Evolutionary conservation across 2,888 invertebrate genomes (phyloP).

Genomic region (Caenorhabditis sulstoni): DNA sequence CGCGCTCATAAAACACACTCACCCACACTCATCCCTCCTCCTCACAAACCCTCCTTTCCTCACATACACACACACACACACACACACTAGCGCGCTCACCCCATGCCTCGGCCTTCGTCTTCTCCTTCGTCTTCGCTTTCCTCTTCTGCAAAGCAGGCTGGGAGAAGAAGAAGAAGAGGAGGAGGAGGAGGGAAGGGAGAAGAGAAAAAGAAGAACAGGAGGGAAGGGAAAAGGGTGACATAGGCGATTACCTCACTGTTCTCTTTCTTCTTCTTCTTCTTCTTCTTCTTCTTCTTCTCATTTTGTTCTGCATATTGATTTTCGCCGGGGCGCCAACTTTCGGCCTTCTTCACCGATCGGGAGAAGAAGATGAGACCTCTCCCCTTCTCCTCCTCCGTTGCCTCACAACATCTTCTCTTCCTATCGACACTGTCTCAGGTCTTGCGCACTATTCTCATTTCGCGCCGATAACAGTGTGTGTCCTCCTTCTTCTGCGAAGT

Average conservation of each 20-base stretch:
- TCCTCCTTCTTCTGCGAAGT: conserved; percentile 45
- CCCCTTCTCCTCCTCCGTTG: not conserved
- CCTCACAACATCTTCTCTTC: not conserved
- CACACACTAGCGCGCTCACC: conserved; percentile 40
- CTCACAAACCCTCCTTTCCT: conserved; percentile 34
- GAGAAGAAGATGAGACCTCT: not conserved
- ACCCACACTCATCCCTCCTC: conserved; percentile 51
- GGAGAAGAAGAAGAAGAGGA: conserved; percentile 43
- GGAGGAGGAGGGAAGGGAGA: not conserved
- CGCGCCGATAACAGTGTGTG: conserved; percentile 43
- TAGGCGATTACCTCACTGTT: conserved; percentile 60
- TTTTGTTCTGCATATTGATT: conserved; percentile 59
- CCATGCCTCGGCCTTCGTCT: conserved; percentile 49
- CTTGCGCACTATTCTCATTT: conserved; percentile 42
- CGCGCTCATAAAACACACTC: conserved; percentile 54
- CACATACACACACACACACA: conserved; percentile 22
- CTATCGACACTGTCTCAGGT: not conserved
- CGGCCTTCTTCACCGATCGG: not conserved
- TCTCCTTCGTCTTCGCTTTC: conserved; percentile 20
- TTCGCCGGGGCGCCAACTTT: conserved; percentile 23
- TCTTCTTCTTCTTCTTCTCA: conserved; percentile 45
- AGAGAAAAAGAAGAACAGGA: conserved; percentile 18
- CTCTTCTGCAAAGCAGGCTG: conserved; percentile 25
- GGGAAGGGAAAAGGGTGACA: conserved; percentile 37
- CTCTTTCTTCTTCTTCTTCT: conserved; percentile 42